Base-by-base conservation (phyloP, 1,140 invertebrate species). In the Zeugodacus cucurbitae region DNA sequence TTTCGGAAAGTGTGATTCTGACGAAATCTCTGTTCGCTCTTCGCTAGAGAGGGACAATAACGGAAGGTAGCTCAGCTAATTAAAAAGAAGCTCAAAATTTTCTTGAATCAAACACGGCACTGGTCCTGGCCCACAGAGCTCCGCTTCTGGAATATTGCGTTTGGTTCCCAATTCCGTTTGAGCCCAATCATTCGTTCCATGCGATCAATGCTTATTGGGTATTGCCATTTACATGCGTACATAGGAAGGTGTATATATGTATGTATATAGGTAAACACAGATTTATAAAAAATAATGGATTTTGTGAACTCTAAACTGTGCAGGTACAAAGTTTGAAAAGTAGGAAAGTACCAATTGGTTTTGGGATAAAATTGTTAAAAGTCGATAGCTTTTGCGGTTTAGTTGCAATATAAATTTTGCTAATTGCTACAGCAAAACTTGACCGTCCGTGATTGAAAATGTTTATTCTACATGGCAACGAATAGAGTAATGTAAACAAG, bases 301-400 rank as follows among this genome's bases (percentile, higher is more conserved):
- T 74, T 37, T 74, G 67, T 32, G 32, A 74, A 74, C 67, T 74
- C 41, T 74, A 74, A 41, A 41, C 67, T 74, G 29, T 34, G 34
- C 34, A 74, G 67, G 32, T 74, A 74, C 3, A 14, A 74, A 74
- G 17, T 74, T 74, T 11, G 67, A 37, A 74, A 74, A 74, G 34
- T 74, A 37, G 67, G 34, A 74, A 74, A n/a, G 14, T 32, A 74
- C 32, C 34, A 41, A 74, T 74, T 74, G 34, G 14, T 74, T 74
- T 74, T 74, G 32, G 37, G 67, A 32, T 74, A 41, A 74, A 37
- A 41, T 74, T 74, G 67, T 14, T 37, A 74, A 74, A 74, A 74
- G 34, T 74, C 67, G 67, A 74, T 74, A 74, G 67, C 34, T 74
- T 74, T 74, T 74, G 67, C 34, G 67, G 67, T 74, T 41, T 74